Conservation (phyloP, 1,140 invertebrate species). For the Carposina sasakii region DNA sequence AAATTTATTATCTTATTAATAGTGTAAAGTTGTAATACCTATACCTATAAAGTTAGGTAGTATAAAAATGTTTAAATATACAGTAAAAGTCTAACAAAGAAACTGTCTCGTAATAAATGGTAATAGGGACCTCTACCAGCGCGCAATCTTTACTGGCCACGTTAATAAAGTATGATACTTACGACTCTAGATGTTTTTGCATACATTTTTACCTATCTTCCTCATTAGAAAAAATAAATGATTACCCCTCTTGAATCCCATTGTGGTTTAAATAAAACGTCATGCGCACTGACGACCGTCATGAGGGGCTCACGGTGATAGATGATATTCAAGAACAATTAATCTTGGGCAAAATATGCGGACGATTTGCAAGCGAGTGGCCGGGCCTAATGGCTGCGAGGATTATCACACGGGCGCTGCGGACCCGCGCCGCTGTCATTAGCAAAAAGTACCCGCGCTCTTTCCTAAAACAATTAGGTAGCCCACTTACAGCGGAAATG, state of each 20-base stretch:
- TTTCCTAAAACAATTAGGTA: slow-evolving; percentile 18
- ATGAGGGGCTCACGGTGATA: slow-evolving; percentile 67
- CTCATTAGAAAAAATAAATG: slow-evolving; percentile 44
- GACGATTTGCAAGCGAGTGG: slow-evolving; percentile 69
- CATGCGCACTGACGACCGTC: slow-evolving; percentile 60
- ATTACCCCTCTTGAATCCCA: slow-evolving; percentile 46
- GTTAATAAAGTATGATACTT: slow-evolving; percentile 22
- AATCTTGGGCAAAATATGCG: slow-evolving; percentile 71
- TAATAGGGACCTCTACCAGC: no score
- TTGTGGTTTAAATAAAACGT: slow-evolving; percentile 65
- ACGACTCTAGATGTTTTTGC: no score
- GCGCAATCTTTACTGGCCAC: slow-evolving; percentile 9
- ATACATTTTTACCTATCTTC: slow-evolving; percentile 13
- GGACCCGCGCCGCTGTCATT: slow-evolving; percentile 39
- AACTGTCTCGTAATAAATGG: no score
- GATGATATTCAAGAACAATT: slow-evolving; percentile 71
- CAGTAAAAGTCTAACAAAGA: no score
- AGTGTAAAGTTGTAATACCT: no score
- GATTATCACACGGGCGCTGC: slow-evolving; percentile 51
- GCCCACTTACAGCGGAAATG: no score
- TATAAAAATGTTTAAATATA: no score
- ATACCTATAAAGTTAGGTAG: no score
- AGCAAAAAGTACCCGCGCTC: slow-evolving; percentile 44
- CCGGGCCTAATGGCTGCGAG: slow-evolving; percentile 63
- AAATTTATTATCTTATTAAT: no score